Conservation (phyloP, 1,140 invertebrate genomes). For the Phortica variegata region DNA sequence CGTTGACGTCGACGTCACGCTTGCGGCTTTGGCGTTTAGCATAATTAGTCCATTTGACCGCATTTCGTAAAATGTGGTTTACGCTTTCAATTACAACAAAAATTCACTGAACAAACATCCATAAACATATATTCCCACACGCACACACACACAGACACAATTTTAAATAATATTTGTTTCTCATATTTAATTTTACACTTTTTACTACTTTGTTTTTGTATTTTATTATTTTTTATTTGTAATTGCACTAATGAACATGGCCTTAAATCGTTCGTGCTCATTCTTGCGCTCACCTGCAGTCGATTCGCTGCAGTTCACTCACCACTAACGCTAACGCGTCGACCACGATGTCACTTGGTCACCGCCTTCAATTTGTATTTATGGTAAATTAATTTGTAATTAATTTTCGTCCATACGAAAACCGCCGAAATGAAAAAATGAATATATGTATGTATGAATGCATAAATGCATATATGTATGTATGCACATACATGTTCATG, state of each 20-base stretch:
- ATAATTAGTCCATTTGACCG: slow-evolving; percentile 48
- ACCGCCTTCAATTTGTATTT: slow-evolving; percentile 33
- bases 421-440: too few relatives aligned
- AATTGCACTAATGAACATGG: background rate
- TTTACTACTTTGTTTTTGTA: background rate
- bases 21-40: slow-evolving; percentile 46
- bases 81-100: slow-evolving; percentile 11
- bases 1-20: too few relatives aligned
- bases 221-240: slow-evolving; percentile 1
- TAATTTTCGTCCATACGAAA: slow-evolving; percentile 32
- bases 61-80: slow-evolving; percentile 41
- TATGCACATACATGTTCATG: too few relatives aligned
- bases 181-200: too few relatives aligned
- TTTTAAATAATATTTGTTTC: too few relatives aligned
- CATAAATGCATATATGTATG: too few relatives aligned
- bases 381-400: slow-evolving; percentile 55
- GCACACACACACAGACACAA: too few relatives aligned
- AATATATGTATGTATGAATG: too few relatives aligned
- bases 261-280: too few relatives aligned
- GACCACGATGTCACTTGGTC: background rate
- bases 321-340: background rate
- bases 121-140: too few relatives aligned
- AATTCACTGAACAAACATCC: too few relatives aligned
- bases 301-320: slow-evolving; percentile 5
- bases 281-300: slow-evolving; percentile 26